These are phyloP conservation scores for Chromoteleia sp. DNA, from an alignment of 2,888 invertebrate genomes.

Conservation along the genomic window DNA sequence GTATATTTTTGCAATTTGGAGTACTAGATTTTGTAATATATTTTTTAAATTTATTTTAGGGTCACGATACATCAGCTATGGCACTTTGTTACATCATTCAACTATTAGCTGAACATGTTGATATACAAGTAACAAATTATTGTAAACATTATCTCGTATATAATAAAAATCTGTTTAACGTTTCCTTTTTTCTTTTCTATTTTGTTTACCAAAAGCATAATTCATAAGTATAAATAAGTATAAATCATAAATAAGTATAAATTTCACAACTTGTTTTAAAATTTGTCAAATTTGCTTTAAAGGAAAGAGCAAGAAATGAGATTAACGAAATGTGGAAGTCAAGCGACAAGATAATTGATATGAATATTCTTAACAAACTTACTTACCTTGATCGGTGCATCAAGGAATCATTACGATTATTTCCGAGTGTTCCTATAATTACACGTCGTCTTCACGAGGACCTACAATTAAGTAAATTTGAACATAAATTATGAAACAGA, in stretches of 20 bases:
- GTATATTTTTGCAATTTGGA: too few relatives aligned
- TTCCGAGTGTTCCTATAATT: constrained; percentile 58
- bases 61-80: constrained; percentile 58
- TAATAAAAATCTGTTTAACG: too few relatives aligned
- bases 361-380: constrained; percentile 45
- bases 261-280: background rate
- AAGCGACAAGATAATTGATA: constrained; percentile 25
- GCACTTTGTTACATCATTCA: constrained; percentile 33
- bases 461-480: constrained; percentile 54
- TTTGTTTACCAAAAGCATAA: too few relatives aligned
- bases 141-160: too few relatives aligned
- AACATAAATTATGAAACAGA: background rate
- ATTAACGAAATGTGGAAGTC: constrained; percentile 51
- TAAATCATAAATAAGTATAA: too few relatives aligned
- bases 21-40: constrained; percentile 3
- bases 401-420: constrained; percentile 60
- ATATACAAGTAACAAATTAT: constrained; percentile 29
- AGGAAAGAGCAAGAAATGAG: constrained; percentile 57
- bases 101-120: constrained; percentile 24
- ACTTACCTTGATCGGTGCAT: constrained; percentile 52
- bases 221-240: too few relatives aligned
- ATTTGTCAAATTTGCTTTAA: background rate
- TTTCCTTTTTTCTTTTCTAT: too few relatives aligned
- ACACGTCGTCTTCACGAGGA: constrained; percentile 40
- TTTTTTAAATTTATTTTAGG: constrained; percentile 30